Evolutionary conservation across 2,113 vertebrate species (phyloP).

Genomic region (Micronycteris hirsuta): DNA sequence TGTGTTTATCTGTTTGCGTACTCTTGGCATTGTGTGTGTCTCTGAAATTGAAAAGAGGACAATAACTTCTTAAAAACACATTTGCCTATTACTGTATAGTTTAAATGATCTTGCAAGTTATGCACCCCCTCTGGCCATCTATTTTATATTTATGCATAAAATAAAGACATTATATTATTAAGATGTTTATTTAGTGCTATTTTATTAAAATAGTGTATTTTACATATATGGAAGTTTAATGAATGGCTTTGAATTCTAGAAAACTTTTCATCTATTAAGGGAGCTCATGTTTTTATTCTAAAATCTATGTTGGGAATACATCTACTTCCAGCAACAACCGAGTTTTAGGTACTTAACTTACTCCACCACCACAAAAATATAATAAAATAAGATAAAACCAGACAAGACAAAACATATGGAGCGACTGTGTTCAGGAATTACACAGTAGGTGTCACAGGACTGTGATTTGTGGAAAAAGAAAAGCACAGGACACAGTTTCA

Average conservation of each 20-base stretch:
- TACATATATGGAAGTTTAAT: neutral
- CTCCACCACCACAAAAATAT: neutral
- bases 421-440: neutral
- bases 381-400: neutral
- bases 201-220: neutral
- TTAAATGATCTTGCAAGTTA: neutral
- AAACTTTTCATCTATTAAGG: neutral
- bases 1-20: neutral
- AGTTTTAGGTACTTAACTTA: neutral
- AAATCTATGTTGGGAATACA: neutral
- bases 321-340: neutral
- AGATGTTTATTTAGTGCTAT: neutral
- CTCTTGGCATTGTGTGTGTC: neutral
- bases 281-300: neutral
- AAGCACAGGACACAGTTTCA: neutral
- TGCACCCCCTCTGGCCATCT: neutral
- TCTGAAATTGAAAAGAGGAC: neutral
- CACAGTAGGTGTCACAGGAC: neutral
- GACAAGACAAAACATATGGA: neutral
- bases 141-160: neutral
- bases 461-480: neutral
- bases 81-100: neutral
- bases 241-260: neutral
- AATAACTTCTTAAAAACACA: neutral
- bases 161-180: neutral